Evolutionary conservation across 1,140 invertebrate genomes (phyloP).

Genomic region (Drosophila pandora): DNA sequence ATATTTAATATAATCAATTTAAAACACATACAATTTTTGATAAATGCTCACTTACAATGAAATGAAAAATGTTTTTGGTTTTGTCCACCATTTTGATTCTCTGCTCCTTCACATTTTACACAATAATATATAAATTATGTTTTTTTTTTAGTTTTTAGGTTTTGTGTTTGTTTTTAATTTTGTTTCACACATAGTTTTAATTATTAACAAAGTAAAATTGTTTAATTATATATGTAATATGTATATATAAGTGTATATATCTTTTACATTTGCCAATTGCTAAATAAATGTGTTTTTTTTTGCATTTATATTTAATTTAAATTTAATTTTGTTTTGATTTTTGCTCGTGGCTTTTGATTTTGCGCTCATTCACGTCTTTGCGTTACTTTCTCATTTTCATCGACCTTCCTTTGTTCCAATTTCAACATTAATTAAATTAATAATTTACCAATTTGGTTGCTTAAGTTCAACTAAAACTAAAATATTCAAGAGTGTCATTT

Average conservation of each 20-base stretch:
- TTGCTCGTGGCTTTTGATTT: conserved; percentile 60
- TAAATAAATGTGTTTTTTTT: conserved; percentile 51
- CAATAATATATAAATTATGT: conserved; percentile 43
- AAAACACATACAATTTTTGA: conserved; percentile 83
- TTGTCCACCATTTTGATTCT: conserved; percentile 42
- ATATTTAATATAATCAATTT: conserved; percentile 81
- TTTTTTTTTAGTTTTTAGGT: conserved; percentile 36
- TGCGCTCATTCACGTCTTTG: conserved; percentile 52
- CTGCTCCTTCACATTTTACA: conserved; percentile 66
- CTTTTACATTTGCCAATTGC: conserved; percentile 45
- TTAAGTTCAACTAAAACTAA: conserved; percentile 59
- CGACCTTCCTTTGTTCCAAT: conserved; percentile 10
- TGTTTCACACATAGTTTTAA: conserved; percentile 55
- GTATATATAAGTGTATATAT: conserved; percentile 58
- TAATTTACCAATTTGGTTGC: conserved; percentile 59
- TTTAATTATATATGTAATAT: conserved; percentile 67
- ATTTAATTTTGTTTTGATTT: conserved; percentile 62
- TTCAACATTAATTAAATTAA: conserved; percentile 60
- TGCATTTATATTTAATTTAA: conserved; percentile 41
- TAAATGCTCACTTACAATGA: conserved; percentile 81
- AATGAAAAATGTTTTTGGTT: conserved; percentile 60
- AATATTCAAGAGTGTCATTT: conserved; percentile 50
- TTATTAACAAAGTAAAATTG: conserved; percentile 56
- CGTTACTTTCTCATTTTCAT: conserved; percentile 40
- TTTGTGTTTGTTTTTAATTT: conserved; percentile 43